Percentiles rank a stretch among this genome's conserved stretches.
Conservation (phyloP, 2,113 vertebrate species). For the Trematomus loennbergii region DNA sequence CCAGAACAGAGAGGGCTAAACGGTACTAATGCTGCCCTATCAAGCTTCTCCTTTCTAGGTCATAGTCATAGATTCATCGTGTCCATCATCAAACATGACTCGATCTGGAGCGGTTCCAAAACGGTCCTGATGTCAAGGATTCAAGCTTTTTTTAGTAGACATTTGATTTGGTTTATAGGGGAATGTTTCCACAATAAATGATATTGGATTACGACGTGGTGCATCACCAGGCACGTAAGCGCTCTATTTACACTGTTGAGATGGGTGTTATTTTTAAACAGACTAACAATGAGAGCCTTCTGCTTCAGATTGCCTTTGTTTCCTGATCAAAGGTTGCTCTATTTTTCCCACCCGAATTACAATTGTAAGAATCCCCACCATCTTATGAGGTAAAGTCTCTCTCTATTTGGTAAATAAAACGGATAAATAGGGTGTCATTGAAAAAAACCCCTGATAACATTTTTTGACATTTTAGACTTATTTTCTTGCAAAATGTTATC, state of each 20-base stretch:
- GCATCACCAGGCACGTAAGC: background rate
- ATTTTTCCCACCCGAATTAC: slow-evolving; percentile 1
- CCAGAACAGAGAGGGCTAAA: slow-evolving; percentile 1
- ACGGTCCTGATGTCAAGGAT: background rate
- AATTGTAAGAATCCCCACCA: background rate
- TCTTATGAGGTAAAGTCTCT: background rate
- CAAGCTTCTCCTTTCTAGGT: slow-evolving; percentile 3
- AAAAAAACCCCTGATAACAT: too few species aligned
- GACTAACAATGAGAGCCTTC: background rate
- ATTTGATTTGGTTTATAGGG: background rate
- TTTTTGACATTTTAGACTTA: too few species aligned
- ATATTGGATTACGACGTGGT: background rate
- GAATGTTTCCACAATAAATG: background rate
- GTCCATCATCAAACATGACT: slow-evolving; percentile 5
- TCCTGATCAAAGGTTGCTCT: slow-evolving; percentile 12
- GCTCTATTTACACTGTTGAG: background rate
- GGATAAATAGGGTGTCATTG: background rate
- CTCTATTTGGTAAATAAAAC: background rate
- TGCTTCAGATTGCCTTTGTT: background rate
- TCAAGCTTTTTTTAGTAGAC: rapidly evolving
- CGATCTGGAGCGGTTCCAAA: background rate
- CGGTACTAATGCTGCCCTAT: background rate
- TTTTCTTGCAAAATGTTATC: too few species aligned
- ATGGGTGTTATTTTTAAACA: slow-evolving; percentile 8
- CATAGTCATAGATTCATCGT: background rate